Evolutionary conservation across 2,888 invertebrate species (phyloP), one percentile per base, ranked within the genome.

Genomic region (Leucoptera coffeella): DNA sequence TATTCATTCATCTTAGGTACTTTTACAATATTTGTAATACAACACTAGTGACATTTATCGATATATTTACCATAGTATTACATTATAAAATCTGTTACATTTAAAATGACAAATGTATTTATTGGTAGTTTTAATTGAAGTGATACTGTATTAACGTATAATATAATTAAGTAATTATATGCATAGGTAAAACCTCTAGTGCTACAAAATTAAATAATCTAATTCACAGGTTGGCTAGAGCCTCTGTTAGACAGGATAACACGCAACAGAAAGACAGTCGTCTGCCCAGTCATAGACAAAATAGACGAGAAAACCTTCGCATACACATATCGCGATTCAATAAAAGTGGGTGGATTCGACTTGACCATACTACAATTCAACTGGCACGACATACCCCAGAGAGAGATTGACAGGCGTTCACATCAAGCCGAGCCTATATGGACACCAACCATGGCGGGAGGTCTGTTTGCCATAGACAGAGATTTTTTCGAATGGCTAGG

Each of bases 361-460:
- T 92, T 92, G 92, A 88, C 89, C 65, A n/a, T n/a, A n/a, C 77
- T 92, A 35, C 88, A 89, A 71, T 99, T 99, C 73, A 99, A 96
- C 72, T 99, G 99, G 99, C 97, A 99, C 59, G 82, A 89, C 14
- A 92, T 99, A 29, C 99, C 99, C 0, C 85, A 95, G n/a, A 79
- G 78, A 29, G 95, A 95, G 55, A 82, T 83, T 49, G 81, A 85
- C 44, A 75, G 85, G 33, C 90, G 94, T 50, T 76, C 82, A 49
- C 85, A 90, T 57, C 74, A 87, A 0, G 91, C 94, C 3, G 94
- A 95, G 51, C 94, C 95, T 0, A 92, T 95, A 3, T 84, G 82
- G 77, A 92, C 93, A 32, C 96, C 97, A 0, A 97, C 96, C 4
- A 97, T 97, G 97, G 97, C 97, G 24, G 97, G 99, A 28, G 99